phyloP scores from a whole-genome alignment of 2,113 vertebrate species.

The Percina caprodes region DNA sequence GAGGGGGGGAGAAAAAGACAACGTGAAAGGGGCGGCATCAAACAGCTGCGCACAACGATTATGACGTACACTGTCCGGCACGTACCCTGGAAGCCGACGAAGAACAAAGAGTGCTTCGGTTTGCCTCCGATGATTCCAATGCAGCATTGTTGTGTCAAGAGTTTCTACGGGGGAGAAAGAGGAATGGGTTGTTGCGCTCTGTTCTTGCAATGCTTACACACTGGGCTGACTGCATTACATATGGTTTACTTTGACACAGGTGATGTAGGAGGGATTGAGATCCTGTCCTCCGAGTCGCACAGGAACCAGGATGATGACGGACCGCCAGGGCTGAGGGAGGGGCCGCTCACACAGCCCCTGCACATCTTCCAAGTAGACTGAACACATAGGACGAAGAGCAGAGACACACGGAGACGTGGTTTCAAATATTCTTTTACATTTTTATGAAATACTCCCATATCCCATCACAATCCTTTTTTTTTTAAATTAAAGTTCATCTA shows the following conservation, averaged over 20 bases:
- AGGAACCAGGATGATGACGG: conserved; percentile 90
- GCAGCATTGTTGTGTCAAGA: conserved; percentile 87
- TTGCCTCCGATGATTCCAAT: conserved; percentile 94
- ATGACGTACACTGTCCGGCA: neutral
- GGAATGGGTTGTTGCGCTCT: neutral
- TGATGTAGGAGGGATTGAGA: conserved; percentile 88
- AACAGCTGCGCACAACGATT: neutral
- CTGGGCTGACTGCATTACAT: neutral
- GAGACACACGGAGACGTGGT: neutral
- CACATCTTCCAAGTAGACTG: conserved; percentile 91
- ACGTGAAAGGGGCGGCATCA: neutral
- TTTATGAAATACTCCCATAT: neutral
- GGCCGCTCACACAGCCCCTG: conserved; percentile 74
- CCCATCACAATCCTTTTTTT: neutral
- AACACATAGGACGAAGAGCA: conserved; percentile 5
- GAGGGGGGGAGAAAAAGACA: accelerated
- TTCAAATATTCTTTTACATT: neutral
- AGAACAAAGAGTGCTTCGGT: conserved; percentile 91
- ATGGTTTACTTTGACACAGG: conserved; percentile 86
- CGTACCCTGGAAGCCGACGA: conserved; percentile 92
- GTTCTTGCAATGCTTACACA: neutral
- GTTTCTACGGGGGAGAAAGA: conserved; percentile 78
- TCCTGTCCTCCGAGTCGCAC: conserved; percentile 89
- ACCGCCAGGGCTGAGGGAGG: conserved; percentile 79
- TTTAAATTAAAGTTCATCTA: neutral